Evolutionary conservation across 1,140 invertebrate genomes (phyloP).

Genomic region (Pogonomyrmex californicus): DNA sequence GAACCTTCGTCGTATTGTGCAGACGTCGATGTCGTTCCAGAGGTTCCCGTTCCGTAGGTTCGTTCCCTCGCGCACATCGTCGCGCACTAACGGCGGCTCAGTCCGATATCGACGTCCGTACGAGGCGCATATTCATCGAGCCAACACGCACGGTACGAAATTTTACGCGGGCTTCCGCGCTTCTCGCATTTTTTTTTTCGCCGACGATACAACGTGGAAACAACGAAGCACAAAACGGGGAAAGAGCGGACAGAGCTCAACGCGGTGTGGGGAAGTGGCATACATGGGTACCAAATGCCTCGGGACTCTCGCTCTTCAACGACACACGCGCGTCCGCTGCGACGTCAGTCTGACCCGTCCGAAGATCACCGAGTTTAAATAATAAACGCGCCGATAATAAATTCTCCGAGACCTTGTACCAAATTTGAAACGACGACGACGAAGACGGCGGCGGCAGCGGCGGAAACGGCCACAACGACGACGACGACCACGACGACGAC

Average conservation of each 20-base stretch:
- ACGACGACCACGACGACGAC: slow-evolving; percentile 13
- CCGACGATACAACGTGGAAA: not conserved
- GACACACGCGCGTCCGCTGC: slow-evolving; percentile 60
- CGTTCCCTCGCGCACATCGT: slow-evolving; percentile 72
- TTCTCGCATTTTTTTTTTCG: slow-evolving; percentile 3
- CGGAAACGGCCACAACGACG: not conserved
- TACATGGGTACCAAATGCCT: slow-evolving; percentile 84
- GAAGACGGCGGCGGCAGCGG: not conserved
- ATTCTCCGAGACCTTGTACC: not conserved
- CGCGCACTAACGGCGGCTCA: slow-evolving; percentile 75
- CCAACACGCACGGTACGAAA: slow-evolving; percentile 17
- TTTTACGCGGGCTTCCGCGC: slow-evolving; percentile 53
- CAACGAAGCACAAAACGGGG: not conserved
- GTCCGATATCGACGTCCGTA: slow-evolving; percentile 81
- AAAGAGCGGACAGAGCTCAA: not conserved
- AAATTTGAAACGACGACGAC: slow-evolving; percentile 16
- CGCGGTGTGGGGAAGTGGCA: slow-evolving; percentile 65
- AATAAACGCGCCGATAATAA: slow-evolving; percentile 65
- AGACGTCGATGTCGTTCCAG: slow-evolving; percentile 67
- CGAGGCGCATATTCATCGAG: slow-evolving; percentile 72
- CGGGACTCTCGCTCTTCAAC: slow-evolving; percentile 44
- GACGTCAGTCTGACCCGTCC: slow-evolving; percentile 80
- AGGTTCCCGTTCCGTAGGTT: slow-evolving; percentile 63
- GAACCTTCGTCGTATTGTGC: slow-evolving; percentile 62
- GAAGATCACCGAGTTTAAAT: slow-evolving; percentile 83